These are phyloP conservation scores for Lophius americanus DNA, from an alignment of 2,797 vertebrate species.

Conservation along the genomic window DNA sequence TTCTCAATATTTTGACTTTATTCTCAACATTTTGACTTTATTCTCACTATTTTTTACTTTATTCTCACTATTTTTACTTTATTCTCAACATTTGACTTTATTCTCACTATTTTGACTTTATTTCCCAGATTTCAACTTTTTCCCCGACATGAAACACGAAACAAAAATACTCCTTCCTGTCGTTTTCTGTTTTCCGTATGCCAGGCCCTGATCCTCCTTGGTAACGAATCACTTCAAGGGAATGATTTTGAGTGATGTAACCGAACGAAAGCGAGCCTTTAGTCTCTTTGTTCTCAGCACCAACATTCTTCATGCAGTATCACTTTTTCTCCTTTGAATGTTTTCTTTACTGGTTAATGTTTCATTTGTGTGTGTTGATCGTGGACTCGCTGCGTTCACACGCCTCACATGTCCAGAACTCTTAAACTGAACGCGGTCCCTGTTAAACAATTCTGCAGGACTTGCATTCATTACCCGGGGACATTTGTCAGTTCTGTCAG, in stretches of 20 bases:
- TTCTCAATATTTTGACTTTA: no score
- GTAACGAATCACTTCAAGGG: not conserved
- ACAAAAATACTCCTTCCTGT: no score
- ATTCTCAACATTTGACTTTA: no score
- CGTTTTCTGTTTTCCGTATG: no score
- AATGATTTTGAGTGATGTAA: conserved; percentile 10
- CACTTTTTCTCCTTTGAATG: conserved; percentile 43
- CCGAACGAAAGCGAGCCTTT: conserved; percentile 18
- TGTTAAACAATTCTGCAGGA: conserved; percentile 25
- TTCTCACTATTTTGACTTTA: no score
- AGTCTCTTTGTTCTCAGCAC: conserved; percentile 17
- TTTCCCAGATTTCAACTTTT: no score
- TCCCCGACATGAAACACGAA: no score
- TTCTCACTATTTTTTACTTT: no score
- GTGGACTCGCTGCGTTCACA: conserved; percentile 42
- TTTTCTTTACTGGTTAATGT: conserved; percentile 73
- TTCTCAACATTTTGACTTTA: no score
- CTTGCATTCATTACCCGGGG: conserved; percentile 17
- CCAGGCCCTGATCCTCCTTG: no score
- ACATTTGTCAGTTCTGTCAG: conserved; percentile 12
- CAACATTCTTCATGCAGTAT: conserved; percentile 17
- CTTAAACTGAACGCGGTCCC: conserved; percentile 30
- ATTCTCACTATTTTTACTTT: no score
- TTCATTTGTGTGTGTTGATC: conserved; percentile 59
- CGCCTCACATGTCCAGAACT: conserved; percentile 33